Conservation (phyloP, 1,140 invertebrate genomes). For the Medauroidea extradentata region DNA sequence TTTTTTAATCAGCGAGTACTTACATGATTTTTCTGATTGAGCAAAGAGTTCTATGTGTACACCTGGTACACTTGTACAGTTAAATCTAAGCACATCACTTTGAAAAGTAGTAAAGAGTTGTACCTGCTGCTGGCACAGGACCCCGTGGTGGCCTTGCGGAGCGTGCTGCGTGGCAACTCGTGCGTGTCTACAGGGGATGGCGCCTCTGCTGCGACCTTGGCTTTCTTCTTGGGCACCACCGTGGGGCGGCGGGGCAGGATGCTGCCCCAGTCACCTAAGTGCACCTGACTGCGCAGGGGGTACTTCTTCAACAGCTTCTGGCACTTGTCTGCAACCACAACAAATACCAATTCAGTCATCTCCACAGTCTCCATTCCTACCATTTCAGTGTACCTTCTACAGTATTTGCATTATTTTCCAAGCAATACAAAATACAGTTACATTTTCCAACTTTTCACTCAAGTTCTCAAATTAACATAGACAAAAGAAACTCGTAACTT, state of each 20-base stretch:
- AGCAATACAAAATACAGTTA: not conserved
- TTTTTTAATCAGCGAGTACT: no score
- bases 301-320: constrained; percentile 13
- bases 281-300: constrained; percentile 18
- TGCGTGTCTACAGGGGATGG: constrained; percentile 29
- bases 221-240: constrained; percentile 22
- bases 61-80: no score
- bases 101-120: no score
- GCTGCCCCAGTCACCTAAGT: constrained; percentile 3
- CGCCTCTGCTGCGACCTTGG: constrained; percentile 13
- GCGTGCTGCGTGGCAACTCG: constrained; percentile 41
- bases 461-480: no score
- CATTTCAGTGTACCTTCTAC: not conserved
- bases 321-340: not conserved
- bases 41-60: no score
- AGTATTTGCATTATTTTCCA: not conserved
- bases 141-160: constrained; percentile 58
- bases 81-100: no score
- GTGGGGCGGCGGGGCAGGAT: constrained; percentile 4
- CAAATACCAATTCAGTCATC: no score
- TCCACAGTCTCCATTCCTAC: no score
- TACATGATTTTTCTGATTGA: no score
- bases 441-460: no score
- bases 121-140: constrained; percentile 70
- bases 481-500: no score